These are phyloP conservation scores for Phania funesta DNA, from an alignment of 2,888 invertebrate species.

Conservation along the genomic window DNA sequence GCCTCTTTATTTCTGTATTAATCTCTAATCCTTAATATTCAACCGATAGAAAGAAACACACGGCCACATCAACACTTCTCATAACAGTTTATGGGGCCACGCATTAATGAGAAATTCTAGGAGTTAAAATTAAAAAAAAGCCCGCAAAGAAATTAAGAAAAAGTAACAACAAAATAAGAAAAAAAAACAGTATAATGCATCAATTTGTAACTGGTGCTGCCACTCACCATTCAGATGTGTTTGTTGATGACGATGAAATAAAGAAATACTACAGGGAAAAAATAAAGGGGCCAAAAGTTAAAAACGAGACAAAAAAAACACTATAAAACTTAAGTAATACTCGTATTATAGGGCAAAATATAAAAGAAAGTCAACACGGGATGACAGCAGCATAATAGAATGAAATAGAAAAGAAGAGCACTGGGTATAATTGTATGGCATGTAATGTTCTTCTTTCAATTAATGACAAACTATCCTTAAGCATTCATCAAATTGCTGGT, in stretches of 20 bases:
- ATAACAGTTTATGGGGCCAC: slow-evolving; percentile 28
- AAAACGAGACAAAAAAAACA: slow-evolving; percentile 24
- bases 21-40: neutral
- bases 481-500: slow-evolving; percentile 69
- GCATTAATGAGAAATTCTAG: slow-evolving; percentile 40
- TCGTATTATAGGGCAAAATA: slow-evolving; percentile 41
- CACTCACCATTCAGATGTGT: slow-evolving; percentile 52
- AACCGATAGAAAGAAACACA: neutral
- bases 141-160: neutral
- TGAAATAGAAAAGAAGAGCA: slow-evolving; percentile 28
- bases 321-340: slow-evolving; percentile 45
- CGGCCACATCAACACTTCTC: neutral
- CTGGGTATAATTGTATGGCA: slow-evolving; percentile 43
- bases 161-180: neutral
- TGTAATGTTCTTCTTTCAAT: slow-evolving; percentile 65
- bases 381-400: slow-evolving; percentile 26
- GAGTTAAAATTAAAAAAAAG: too few relatives aligned
- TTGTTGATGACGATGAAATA: slow-evolving; percentile 31
- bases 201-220: slow-evolving; percentile 60
- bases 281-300: slow-evolving; percentile 46
- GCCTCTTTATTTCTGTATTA: slow-evolving; percentile 1
- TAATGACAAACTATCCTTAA: slow-evolving; percentile 69
- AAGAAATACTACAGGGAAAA: slow-evolving; percentile 13
- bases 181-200: slow-evolving; percentile 53
- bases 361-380: slow-evolving; percentile 43